These are phyloP conservation scores for Tetramorium simillimum DNA, from an alignment of 1,140 invertebrate species.

Conservation along the genomic window DNA sequence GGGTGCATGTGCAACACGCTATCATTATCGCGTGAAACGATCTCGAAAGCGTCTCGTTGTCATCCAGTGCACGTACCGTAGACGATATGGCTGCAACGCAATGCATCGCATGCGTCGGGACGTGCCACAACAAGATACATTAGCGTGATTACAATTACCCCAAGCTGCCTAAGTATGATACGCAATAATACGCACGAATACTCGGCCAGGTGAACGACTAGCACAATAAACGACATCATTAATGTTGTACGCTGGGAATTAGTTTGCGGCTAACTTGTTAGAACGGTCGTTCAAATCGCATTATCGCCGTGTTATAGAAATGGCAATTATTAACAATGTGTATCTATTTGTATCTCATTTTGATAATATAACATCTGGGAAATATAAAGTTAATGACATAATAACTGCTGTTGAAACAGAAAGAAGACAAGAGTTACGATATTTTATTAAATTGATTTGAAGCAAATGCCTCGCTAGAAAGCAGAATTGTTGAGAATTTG, in stretches of 20 bases:
- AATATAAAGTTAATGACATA: neutral
- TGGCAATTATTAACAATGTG: neutral
- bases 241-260: conserved; percentile 9
- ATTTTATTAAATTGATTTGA: neutral
- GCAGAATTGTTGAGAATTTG: neutral
- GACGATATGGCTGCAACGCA: conserved; percentile 37
- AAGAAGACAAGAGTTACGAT: neutral
- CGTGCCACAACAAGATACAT: conserved; percentile 65
- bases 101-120: conserved; percentile 22
- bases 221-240: conserved; percentile 41
- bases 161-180: conserved; percentile 66
- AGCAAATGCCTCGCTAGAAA: neutral
- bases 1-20: conserved; percentile 48
- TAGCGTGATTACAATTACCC: conserved; percentile 77
- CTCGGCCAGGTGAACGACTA: conserved; percentile 18
- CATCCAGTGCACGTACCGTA: conserved; percentile 49
- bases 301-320: neutral
- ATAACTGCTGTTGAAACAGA: neutral
- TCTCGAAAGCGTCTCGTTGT: conserved; percentile 66
- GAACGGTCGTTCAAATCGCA: conserved; percentile 13
- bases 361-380: neutral
- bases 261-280: neutral
- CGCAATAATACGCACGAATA: conserved; percentile 43
- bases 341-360: neutral
- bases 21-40: conserved; percentile 58